Base-by-base conservation (phyloP, 2,113 vertebrate genomes). In the Calonectris borealis region DNA sequence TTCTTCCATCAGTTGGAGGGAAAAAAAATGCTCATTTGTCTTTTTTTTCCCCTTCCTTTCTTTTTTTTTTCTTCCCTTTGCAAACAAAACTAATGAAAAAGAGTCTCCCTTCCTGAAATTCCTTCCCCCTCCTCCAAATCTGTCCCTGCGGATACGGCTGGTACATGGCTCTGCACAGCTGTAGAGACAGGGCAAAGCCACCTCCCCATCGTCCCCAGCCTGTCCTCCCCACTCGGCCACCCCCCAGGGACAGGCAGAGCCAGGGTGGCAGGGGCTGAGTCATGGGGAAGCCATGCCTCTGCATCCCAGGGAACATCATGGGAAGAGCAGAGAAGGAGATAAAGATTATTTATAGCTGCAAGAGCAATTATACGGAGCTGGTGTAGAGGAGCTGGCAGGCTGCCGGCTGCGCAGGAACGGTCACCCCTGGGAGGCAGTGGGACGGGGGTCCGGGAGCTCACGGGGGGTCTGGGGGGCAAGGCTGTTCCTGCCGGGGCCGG, bases 311-410 rank as follows among this genome's bases (percentile, higher is more conserved):
- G 86, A 92, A 54, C 8, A 1, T 51, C 46, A 34, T 6, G 88
- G 57, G 57, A 66, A 80, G 62, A 82, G 71, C n/a, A 1, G 61
- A 49, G 48, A 82, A 29, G 57, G 78, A 93, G 69, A 49, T 55
- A 21, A 58, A 16, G 57, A 69, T 88, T 90, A 90, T 96, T 94
- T 94, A 85, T 79, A 90, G 94, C 83, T 68, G 61, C 52, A 14
- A 51, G 58, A 88, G 78, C 88, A 83, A 80, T 90, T 90, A 83
- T 1, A 51, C 1, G 0, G 66, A 58, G 86, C 79, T 58, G 60
- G 60, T 36, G 61, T 31, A 52, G 70, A 92, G 70, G 66, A 88
- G 34, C 91, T 83, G 86, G 83, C 93, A 87, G 92, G 79, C 94
- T 93, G 91, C 70, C 29, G 32, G 65, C 75, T 80, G 75, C 20